These are phyloP conservation scores for Macrophya annulata DNA, from an alignment of 2,888 invertebrate genomes.

Conservation along the genomic window DNA sequence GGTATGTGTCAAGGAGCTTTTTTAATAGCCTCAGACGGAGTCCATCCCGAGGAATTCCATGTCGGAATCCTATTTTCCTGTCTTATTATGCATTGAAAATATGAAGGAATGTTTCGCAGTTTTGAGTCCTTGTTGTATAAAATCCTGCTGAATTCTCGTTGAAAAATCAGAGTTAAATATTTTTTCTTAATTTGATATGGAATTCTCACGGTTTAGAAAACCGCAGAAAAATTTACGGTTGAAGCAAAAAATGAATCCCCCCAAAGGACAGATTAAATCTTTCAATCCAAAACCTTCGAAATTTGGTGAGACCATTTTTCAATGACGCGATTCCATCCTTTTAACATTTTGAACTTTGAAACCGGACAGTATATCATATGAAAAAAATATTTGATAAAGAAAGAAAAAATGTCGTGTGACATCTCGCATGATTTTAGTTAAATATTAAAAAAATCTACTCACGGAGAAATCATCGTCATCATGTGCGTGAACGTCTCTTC, in stretches of 20 bases:
- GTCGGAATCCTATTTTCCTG: background rate
- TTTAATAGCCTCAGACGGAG: background rate
- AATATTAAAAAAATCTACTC: conserved; percentile 61
- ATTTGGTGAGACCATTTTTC: background rate
- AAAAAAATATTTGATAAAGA: background rate
- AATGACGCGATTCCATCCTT: background rate
- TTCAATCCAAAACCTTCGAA: background rate
- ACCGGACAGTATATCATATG: background rate
- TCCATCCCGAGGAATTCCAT: conserved; percentile 4
- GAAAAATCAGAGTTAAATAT: background rate
- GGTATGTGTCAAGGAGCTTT: conserved; percentile 1
- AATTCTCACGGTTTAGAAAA: no score
- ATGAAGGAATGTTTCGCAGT: background rate
- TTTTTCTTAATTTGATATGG: background rate
- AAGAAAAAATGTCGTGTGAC: background rate
- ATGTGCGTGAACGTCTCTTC: conserved; percentile 82
- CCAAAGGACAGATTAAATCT: background rate
- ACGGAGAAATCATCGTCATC: conserved; percentile 69
- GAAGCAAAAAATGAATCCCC: no score
- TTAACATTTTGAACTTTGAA: background rate
- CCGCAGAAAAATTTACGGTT: no score
- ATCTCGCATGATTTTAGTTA: background rate
- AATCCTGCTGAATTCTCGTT: background rate
- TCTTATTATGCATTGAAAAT: background rate
- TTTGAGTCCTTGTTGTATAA: background rate